These are phyloP conservation scores for Bellardia pandia DNA, from an alignment of 2,888 invertebrate genomes.

Conservation along the genomic window DNA sequence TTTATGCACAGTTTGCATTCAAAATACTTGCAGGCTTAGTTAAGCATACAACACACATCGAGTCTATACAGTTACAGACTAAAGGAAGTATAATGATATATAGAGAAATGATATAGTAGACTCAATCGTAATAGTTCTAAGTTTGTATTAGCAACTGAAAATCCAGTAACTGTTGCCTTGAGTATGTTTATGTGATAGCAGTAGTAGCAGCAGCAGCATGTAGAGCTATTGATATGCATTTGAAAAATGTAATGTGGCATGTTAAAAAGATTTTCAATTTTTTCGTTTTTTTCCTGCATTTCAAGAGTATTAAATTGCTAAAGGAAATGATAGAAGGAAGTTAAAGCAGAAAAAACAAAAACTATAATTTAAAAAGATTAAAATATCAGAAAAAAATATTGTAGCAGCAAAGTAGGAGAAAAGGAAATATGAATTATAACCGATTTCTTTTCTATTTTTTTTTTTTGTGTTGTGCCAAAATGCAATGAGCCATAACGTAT, in stretches of 20 bases:
- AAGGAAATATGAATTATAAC: constrained; percentile 49
- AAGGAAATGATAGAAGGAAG: constrained; percentile 81
- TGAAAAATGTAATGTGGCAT: constrained; percentile 74
- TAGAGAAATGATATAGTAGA: constrained; percentile 72
- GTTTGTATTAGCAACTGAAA: constrained; percentile 44
- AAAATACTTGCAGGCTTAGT: constrained; percentile 78
- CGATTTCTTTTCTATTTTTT: not conserved
- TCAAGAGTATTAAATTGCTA: constrained; percentile 78
- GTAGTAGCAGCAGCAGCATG: constrained; percentile 15
- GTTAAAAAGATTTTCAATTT: constrained; percentile 71
- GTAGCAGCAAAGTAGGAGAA: not conserved
- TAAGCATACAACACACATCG: constrained; percentile 71
- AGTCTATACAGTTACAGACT: constrained; percentile 52
- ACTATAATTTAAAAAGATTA: constrained; percentile 68
- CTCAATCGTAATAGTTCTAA: constrained; percentile 44
- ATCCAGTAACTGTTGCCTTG: constrained; percentile 69
- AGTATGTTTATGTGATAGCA: constrained; percentile 34
- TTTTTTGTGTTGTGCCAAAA: constrained; percentile 14
- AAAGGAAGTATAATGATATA: constrained; percentile 73
- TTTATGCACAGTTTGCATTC: constrained; percentile 75
- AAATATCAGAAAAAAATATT: constrained; percentile 47
- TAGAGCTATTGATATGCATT: constrained; percentile 69
- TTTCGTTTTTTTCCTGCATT: constrained; percentile 18
- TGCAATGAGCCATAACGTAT: constrained; percentile 53
- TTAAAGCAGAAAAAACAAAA: constrained; percentile 41